phyloP scores from a whole-genome alignment of 2,797 vertebrate species.

The Cirrhinus mrigala region DNA sequence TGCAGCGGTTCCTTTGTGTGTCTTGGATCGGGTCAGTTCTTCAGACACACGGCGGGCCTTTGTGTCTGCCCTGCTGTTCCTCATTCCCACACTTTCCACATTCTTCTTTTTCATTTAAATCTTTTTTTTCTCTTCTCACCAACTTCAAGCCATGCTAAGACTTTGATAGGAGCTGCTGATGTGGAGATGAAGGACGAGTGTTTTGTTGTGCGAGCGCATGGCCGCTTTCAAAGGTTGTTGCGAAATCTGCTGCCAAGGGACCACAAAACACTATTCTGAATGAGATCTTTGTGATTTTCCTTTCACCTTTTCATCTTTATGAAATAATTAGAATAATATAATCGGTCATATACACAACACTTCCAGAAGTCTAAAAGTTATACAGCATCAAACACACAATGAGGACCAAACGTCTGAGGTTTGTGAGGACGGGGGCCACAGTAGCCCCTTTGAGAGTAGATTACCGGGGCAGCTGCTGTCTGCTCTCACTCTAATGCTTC shows the following conservation, averaged over 20 bases:
- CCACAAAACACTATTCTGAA: not conserved
- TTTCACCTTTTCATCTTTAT: not conserved
- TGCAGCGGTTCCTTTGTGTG: conserved; percentile 35
- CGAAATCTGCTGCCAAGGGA: conserved; percentile 47
- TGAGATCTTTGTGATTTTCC: conserved; percentile 18
- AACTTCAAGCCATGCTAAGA: conserved; percentile 71
- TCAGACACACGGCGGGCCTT: conserved; percentile 46
- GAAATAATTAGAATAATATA: not conserved
- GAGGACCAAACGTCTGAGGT: not conserved
- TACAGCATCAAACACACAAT: not conserved
- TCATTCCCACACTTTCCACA: conserved; percentile 41
- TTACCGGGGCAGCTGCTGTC: conserved; percentile 70
- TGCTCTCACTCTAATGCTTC: conserved; percentile 69
- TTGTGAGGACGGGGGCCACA: conserved; percentile 62
- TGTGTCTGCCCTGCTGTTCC: conserved; percentile 37
- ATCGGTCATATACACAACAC: not conserved
- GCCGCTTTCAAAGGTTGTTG: conserved; percentile 55
- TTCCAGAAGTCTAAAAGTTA: not conserved
- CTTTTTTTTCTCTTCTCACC: conserved; percentile 57
- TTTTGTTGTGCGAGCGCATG: conserved; percentile 19
- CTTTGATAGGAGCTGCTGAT: conserved; percentile 71
- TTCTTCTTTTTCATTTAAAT: conserved; percentile 46
- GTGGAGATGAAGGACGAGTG: conserved; percentile 41
- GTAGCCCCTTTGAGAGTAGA: conserved; percentile 75
- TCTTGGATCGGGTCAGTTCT: conserved; percentile 47